Evolutionary conservation across 1,140 invertebrate genomes (phyloP).

Genomic region (Chironomus tepperi): DNA sequence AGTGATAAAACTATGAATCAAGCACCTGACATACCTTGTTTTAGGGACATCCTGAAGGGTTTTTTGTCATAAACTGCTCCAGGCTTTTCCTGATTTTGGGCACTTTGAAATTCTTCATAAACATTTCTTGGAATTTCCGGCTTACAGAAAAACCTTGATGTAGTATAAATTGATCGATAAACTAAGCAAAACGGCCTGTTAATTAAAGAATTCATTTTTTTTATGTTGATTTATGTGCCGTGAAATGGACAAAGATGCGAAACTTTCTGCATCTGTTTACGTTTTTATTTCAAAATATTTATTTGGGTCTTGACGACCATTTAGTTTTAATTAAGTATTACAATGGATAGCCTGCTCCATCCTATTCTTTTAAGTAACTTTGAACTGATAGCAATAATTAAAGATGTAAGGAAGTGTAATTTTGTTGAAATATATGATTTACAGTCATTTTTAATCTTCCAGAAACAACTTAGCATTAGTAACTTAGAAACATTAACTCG

Average conservation of each 20-base stretch:
- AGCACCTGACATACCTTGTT: conserved; percentile 44
- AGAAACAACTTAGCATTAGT: not conserved
- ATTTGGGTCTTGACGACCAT: not conserved
- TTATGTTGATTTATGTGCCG: not conserved
- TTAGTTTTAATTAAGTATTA: not conserved
- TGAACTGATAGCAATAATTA: not conserved
- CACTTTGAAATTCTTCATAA: conserved; percentile 49
- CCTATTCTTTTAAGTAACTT: not conserved
- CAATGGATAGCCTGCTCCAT: not conserved
- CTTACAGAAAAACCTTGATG: not conserved
- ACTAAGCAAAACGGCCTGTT: not conserved
- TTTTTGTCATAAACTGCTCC: conserved; percentile 78
- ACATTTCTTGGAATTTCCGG: conserved; percentile 53
- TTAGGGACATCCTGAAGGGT: conserved; percentile 71
- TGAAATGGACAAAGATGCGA: not conserved
- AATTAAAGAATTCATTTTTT: not conserved
- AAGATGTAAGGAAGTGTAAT: not conserved
- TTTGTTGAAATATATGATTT: not conserved
- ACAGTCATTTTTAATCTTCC: not conserved
- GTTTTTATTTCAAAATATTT: not conserved
- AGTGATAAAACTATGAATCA: not conserved
- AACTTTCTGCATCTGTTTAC: not conserved
- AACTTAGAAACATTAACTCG: not conserved
- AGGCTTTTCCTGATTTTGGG: conserved; percentile 51
- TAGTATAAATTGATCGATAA: not conserved